Evolutionary conservation across 1,140 invertebrate species (phyloP), one percentile per base, ranked within the genome.

Genomic region (Drosophila trapezifrons): DNA sequence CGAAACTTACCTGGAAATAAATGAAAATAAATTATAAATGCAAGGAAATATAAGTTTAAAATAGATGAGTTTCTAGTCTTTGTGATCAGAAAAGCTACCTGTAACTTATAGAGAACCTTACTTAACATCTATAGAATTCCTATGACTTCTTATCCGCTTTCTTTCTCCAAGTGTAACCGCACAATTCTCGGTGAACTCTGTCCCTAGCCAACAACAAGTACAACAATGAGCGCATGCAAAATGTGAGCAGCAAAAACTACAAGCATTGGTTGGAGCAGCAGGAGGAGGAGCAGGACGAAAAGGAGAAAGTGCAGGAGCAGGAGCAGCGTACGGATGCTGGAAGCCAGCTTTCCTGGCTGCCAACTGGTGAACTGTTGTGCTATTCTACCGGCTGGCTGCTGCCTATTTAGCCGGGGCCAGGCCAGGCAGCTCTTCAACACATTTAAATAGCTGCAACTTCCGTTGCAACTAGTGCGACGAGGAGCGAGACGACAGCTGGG

Each of bases 371-470:
- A 65, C 65, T 51, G 65, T 42, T 66, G 22, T 47, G 64, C 59
- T 49, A 49, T 69, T 65, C 60, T 65, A 42, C 45, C 37, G 22
- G 52, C 52, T 64, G 29, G 42, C 51, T 55, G 42, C 51, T 55
- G 49, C 66, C 64, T 70, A 69, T 52, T 62, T 63, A 60, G 20
- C 46, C 40, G 32, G 38, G 35, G 20, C 46, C 40, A 25, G 38
- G 25, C 57, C 55, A 65, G 45, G 45, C 56, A 46, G 40, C 74
- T 64, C 80, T 82, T 80, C 67, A 87, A 80, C 83, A 78, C 73
- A 87, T 84, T 84, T 84, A 83, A 87, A 89, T 72, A 80, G 77
- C 84, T 89, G 73, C 69, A 87, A 77, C 79, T 83, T 76, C 75
- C 78, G 83, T 73, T 76, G 82, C 59, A 86, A 86, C 78, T 86